Evolutionary conservation across 2,888 invertebrate species (phyloP).

Genomic region (Hirtodrosophila alboralis): DNA sequence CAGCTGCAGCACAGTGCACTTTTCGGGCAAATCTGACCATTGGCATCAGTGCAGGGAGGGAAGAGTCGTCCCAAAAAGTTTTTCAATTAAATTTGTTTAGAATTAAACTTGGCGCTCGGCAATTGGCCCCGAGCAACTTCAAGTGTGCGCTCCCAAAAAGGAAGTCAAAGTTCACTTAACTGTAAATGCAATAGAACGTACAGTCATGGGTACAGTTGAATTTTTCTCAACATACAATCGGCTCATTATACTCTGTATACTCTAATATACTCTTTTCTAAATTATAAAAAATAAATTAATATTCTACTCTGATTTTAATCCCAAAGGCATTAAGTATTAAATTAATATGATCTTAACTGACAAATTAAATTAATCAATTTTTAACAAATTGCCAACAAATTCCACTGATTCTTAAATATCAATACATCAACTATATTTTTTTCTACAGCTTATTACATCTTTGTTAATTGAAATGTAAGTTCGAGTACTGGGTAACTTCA

Average conservation of each 20-base stretch:
- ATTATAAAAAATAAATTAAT: no score
- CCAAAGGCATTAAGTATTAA: no score
- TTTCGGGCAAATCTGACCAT: constrained; percentile 62
- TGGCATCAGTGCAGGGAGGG: constrained; percentile 54
- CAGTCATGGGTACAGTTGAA: constrained; percentile 9
- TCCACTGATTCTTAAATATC: no score
- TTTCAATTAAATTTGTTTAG: constrained; percentile 79
- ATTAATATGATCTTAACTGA: no score
- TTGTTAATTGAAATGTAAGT: no score
- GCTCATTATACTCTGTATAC: constrained; percentile 1
- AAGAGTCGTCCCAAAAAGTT: constrained; percentile 65
- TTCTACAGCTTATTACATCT: no score
- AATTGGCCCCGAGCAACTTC: constrained; percentile 28
- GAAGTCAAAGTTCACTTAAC: constrained; percentile 46
- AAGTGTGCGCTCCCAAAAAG: constrained; percentile 14
- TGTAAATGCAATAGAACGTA: constrained; percentile 43
- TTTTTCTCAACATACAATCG: constrained; percentile 3
- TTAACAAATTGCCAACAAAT: no score
- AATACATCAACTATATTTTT: no score
- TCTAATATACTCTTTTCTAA: no score
- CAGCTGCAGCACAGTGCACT: constrained; percentile 16
- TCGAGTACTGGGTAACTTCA: no score
- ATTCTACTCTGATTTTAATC: no score
- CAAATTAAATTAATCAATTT: no score
- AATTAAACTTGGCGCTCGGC: constrained; percentile 68